phyloP scores from a whole-genome alignment of 2,113 vertebrate genomes.

The Bubo scandiacus region DNA sequence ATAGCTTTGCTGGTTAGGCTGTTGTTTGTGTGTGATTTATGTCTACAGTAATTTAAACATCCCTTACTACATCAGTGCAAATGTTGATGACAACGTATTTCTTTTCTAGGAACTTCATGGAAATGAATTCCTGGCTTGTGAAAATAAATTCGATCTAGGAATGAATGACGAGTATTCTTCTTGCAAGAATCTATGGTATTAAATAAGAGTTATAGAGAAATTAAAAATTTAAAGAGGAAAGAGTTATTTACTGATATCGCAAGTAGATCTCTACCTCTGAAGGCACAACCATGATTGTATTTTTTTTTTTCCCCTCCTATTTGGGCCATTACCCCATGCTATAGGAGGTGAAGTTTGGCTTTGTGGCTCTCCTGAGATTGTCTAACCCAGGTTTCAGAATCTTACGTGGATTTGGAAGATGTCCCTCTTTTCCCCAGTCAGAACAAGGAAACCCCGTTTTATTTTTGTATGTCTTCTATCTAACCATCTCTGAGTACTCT shows the following conservation, averaged over 20 bases:
- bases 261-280: background rate
- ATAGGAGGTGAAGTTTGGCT: background rate
- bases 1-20: background rate
- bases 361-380: background rate
- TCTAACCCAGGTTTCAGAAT: background rate
- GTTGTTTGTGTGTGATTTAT: background rate
- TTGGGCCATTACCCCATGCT: background rate
- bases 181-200: conserved; percentile 64
- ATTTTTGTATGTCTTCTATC: background rate
- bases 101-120: conserved; percentile 63
- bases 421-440: background rate
- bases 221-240: background rate
- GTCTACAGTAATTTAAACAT: background rate
- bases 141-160: conserved; percentile 25
- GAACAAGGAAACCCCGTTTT: background rate
- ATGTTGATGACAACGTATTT: background rate
- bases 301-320: background rate
- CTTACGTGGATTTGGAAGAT: background rate
- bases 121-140: conserved; percentile 48
- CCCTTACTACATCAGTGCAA: background rate
- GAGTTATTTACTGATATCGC: background rate
- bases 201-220: background rate
- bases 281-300: background rate
- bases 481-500: background rate
- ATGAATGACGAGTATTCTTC: background rate